Percentiles rank a stretch among this genome's conserved stretches.
Conservation (phyloP, 2,888 invertebrate species). For the Leptogaster cylindrica region DNA sequence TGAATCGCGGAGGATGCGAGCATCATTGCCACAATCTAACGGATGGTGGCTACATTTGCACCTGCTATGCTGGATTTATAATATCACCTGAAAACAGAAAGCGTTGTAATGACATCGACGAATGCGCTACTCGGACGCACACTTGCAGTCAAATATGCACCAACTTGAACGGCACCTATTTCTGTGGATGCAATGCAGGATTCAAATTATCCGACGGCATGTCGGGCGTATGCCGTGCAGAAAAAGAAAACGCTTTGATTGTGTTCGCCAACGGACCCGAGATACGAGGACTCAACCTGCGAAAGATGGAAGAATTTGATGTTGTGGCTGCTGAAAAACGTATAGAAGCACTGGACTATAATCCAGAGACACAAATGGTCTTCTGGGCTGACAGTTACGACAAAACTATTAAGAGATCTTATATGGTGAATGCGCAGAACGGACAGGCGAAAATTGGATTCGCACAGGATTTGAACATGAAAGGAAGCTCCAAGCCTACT, state of each 20-base stretch:
- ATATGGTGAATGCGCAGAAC: constrained; percentile 79
- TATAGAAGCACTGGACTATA: constrained; percentile 90
- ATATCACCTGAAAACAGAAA: constrained; percentile 81
- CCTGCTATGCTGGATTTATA: constrained; percentile 86
- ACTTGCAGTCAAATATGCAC: constrained; percentile 93
- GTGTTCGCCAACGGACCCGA: constrained; percentile 86
- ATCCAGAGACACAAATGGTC: constrained; percentile 80
- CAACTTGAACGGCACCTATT: constrained; percentile 88
- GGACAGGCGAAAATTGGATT: constrained; percentile 81
- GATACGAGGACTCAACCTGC: constrained; percentile 75
- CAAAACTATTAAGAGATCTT: constrained; percentile 88
- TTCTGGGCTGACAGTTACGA: constrained; percentile 97
- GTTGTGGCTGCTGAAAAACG: constrained; percentile 85
- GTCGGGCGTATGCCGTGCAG: constrained; percentile 83
- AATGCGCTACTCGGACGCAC: constrained; percentile 81
- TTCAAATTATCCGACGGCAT: constrained; percentile 77
- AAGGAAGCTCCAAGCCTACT: constrained; percentile 83
- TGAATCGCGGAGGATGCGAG: constrained; percentile 81
- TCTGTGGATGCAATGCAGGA: constrained; percentile 85
- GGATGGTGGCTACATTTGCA: constrained; percentile 85
- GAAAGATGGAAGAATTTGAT: constrained; percentile 73
- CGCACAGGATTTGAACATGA: constrained; percentile 86
- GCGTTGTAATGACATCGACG: constrained; percentile 87
- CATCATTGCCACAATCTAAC: constrained; percentile 89
- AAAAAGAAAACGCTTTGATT: constrained; percentile 70